These are phyloP conservation scores for Protosalanx chinensis DNA, from an alignment of 2,797 vertebrate genomes.

Conservation along the genomic window DNA sequence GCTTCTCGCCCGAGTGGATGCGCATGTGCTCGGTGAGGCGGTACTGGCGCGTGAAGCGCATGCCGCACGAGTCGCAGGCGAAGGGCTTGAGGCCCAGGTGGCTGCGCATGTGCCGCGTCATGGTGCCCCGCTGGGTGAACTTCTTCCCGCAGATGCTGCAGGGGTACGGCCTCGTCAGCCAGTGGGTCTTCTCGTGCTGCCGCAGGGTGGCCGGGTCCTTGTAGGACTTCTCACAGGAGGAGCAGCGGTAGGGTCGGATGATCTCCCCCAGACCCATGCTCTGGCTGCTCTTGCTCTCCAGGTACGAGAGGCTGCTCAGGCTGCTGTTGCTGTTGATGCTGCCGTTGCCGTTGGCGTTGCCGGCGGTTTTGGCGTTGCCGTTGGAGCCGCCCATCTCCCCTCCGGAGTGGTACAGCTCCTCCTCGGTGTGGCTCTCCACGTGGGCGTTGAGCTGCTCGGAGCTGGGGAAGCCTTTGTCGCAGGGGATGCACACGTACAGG, in stretches of 20 bases:
- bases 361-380: conserved; percentile 52
- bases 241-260: conserved; percentile 93
- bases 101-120: conserved; percentile 99
- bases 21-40: conserved; percentile 99
- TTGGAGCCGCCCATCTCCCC: conserved; percentile 71
- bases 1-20: conserved; percentile 98
- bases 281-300: conserved; percentile 75
- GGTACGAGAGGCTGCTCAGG: conserved; percentile 71
- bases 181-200: conserved; percentile 98
- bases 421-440: conserved; percentile 96
- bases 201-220: conserved; percentile 96
- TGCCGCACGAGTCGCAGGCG: conserved; percentile 95
- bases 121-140: conserved; percentile 98
- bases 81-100: conserved; percentile 98
- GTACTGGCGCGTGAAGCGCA: conserved; percentile 99
- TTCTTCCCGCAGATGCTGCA: conserved; percentile 99
- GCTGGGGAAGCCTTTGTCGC: conserved; percentile 97
- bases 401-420: conserved; percentile 85
- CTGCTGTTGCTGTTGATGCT: conserved; percentile 45
- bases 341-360: conserved; percentile 63
- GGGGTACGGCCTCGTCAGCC: conserved; percentile 96
- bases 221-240: conserved; percentile 95
- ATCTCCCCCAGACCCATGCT: conserved; percentile 84
- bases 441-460: conserved; percentile 98
- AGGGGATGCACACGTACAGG: conserved; percentile 97